These are phyloP conservation scores for Pipra filicauda DNA, from an alignment of 2,113 vertebrate genomes.

Conservation along the genomic window DNA sequence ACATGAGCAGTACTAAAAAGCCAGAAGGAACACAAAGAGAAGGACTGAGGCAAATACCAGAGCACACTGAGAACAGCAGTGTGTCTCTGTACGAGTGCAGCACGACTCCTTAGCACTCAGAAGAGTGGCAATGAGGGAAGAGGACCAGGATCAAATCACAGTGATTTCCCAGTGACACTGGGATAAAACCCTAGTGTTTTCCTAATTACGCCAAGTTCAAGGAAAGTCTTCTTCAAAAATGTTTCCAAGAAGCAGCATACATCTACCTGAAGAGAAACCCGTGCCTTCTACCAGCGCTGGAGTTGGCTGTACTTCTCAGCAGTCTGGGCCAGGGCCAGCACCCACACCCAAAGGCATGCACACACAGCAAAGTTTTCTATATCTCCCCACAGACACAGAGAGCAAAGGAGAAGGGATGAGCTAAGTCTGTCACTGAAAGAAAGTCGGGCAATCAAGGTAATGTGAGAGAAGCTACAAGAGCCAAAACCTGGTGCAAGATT, in stretches of 20 bases:
- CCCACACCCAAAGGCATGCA: neutral
- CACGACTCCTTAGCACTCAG: accelerated
- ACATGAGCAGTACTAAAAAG: neutral
- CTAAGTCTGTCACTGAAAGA: neutral
- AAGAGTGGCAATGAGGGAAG: neutral
- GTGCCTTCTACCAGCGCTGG: accelerated
- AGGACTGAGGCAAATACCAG: neutral
- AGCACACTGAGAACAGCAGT: neutral
- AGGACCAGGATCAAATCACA: neutral
- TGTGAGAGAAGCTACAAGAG: neutral
- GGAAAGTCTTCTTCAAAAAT: neutral
- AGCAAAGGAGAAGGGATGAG: neutral
- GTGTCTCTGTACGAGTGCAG: neutral
- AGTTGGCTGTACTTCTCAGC: neutral
- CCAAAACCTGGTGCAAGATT: neutral
- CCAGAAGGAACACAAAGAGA: neutral
- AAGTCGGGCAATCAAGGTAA: neutral
- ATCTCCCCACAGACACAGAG: neutral
- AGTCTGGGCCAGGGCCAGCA: neutral
- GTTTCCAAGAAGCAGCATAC: neutral
- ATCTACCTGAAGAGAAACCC: neutral
- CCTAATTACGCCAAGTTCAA: neutral
- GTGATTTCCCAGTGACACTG: neutral
- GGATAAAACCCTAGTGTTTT: neutral
- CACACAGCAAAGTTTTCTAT: neutral